A percentile compares a stretch with the other conserved stretches of the same genome.
phyloP scores from a whole-genome alignment of 2,113 vertebrate genomes.

The Thamnaconus septentrionalis region DNA sequence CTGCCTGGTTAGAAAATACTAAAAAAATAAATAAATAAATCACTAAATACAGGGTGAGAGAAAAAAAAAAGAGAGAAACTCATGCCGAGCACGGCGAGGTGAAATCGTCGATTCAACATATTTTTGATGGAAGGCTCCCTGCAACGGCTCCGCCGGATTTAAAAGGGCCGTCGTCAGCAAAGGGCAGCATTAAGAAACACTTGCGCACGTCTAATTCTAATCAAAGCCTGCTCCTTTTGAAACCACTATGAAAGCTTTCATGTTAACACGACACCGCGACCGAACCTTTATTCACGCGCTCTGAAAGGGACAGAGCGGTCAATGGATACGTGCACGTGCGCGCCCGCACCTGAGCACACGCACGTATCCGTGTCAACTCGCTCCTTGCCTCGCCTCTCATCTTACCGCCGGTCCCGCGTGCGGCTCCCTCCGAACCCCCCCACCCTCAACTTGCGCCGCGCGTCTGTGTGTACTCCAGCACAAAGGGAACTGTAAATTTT shows the following conservation, averaged over 20 bases:
- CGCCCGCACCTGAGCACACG: constrained; percentile 32
- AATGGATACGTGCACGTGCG: constrained; percentile 32
- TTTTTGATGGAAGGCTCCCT: constrained; percentile 64
- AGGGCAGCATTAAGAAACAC: constrained; percentile 62
- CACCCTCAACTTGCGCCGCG: not conserved
- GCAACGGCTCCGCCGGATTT: constrained; percentile 51
- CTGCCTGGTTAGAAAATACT: constrained; percentile 32
- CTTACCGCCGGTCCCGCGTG: constrained; percentile 54
- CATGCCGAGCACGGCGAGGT: constrained; percentile 38
- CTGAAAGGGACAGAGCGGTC: constrained; percentile 57
- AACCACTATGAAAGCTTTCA: constrained; percentile 69
- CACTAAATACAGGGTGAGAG: not conserved
- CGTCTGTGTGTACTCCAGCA: constrained; percentile 14
- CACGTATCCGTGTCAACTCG: constrained; percentile 59
- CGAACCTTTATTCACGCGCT: constrained; percentile 64
- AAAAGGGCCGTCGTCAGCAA: constrained; percentile 62
- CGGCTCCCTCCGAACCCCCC: constrained; percentile 51
- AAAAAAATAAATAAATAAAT: not conserved
- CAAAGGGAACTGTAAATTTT: constrained; percentile 42
- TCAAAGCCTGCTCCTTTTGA: constrained; percentile 67
- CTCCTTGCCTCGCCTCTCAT: constrained; percentile 56
- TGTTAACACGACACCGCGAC: constrained; percentile 71
- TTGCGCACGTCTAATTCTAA: constrained; percentile 66
- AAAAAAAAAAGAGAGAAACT: not conserved
- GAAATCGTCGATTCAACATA: constrained; percentile 57